Conservation (phyloP, 2,113 vertebrate genomes). For the Anser brachyrhynchus region DNA sequence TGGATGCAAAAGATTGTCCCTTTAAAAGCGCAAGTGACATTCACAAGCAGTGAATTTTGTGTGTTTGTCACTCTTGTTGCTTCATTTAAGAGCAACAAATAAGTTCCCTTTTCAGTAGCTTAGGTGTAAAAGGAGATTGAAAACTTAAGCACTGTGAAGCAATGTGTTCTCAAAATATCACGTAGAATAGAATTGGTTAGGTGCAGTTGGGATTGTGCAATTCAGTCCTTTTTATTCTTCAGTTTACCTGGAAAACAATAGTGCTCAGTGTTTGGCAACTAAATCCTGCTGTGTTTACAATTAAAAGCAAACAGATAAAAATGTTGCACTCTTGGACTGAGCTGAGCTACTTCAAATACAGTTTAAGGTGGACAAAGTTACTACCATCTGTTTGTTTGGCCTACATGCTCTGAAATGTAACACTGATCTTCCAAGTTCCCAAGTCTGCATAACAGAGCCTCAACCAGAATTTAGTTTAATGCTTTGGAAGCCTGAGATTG, state of each 20-base stretch:
- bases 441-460: not conserved
- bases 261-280: not conserved
- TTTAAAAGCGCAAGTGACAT: not conserved
- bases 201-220: not conserved
- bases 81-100: not conserved
- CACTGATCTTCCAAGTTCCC: not conserved
- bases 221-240: not conserved
- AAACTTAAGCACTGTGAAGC: not conserved
- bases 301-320: not conserved
- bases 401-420: not conserved
- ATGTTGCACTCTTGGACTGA: not conserved
- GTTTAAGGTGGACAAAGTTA: not conserved
- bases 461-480: not conserved
- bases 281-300: not conserved
- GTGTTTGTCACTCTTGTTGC: not conserved
- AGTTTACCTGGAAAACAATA: not conserved
- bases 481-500: not conserved
- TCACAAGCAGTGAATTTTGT: not conserved
- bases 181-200: not conserved
- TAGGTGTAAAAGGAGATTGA: not conserved
- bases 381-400: not conserved
- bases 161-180: not conserved
- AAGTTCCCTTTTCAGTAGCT: not conserved
- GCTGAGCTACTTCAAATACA: not conserved
- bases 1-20: not conserved